A percentile compares a stretch with the other conserved stretches of the same genome.
Conservation (phyloP, 2,888 invertebrate genomes). For the Bellardia pandia region DNA sequence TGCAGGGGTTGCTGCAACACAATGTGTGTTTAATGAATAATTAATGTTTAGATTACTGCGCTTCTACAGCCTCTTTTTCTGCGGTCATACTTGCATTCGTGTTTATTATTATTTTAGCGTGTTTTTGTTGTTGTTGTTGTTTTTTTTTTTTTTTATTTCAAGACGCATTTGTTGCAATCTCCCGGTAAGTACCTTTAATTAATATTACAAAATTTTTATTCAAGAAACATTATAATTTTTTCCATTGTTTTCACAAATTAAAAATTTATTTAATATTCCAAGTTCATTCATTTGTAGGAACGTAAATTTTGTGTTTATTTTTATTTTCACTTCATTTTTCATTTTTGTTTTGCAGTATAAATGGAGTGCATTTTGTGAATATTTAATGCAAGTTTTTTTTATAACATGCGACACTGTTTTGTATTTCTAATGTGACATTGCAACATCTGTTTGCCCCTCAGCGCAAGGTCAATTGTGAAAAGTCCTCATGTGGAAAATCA, state of each 20-base stretch:
- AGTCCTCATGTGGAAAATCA: slow-evolving; percentile 18
- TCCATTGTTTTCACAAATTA: slow-evolving; percentile 61
- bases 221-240: slow-evolving; percentile 77
- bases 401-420: slow-evolving; percentile 67
- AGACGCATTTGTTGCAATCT: slow-evolving; percentile 60
- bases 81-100: slow-evolving; percentile 52
- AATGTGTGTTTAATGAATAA: slow-evolving; percentile 71
- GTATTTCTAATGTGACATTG: slow-evolving; percentile 49
- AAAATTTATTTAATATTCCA: slow-evolving; percentile 61
- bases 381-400: slow-evolving; percentile 40
- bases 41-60: slow-evolving; percentile 64
- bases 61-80: slow-evolving; percentile 43
- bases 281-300: slow-evolving; percentile 61
- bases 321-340: neutral
- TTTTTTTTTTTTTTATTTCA: slow-evolving; percentile 15
- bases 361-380: slow-evolving; percentile 43
- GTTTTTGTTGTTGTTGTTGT: neutral
- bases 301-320: neutral
- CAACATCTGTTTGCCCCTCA: slow-evolving; percentile 31
- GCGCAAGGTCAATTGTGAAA: slow-evolving; percentile 33
- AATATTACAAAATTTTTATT: slow-evolving; percentile 80
- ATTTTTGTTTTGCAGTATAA: slow-evolving; percentile 16
- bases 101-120: slow-evolving; percentile 36
- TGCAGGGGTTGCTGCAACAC: slow-evolving; percentile 25
- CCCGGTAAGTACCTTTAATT: slow-evolving; percentile 77